Evolutionary conservation across 2,113 vertebrate species (phyloP).

Genomic region (Notarius quadriscutis): DNA sequence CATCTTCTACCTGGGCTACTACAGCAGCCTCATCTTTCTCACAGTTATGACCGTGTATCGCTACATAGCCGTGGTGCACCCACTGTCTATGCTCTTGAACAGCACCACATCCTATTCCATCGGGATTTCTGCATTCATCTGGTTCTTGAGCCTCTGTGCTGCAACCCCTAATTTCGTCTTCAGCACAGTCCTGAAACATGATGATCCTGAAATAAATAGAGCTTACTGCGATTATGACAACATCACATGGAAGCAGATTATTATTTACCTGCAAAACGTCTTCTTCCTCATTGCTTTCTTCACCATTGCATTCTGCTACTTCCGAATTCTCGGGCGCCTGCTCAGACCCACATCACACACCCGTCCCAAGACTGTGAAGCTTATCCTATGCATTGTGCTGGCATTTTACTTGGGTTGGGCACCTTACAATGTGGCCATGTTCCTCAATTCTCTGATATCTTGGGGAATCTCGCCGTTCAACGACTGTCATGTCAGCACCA

Average conservation of each 20-base stretch:
- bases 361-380: conserved; percentile 80
- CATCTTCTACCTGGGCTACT: conserved; percentile 83
- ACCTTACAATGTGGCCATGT: conserved; percentile 84
- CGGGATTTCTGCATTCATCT: conserved; percentile 68
- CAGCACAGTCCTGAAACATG: conserved; percentile 50
- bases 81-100: conserved; percentile 75
- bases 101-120: conserved; percentile 60
- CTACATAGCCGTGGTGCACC: conserved; percentile 80
- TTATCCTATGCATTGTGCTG: conserved; percentile 84
- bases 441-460: conserved; percentile 67
- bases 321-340: conserved; percentile 79
- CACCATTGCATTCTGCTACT: conserved; percentile 81
- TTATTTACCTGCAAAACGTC: conserved; percentile 77
- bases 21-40: conserved; percentile 84
- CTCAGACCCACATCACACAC: conserved; percentile 72
- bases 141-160: conserved; percentile 73
- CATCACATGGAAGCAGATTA: conserved; percentile 56
- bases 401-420: conserved; percentile 90
- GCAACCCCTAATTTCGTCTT: conserved; percentile 73
- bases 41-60: conserved; percentile 84
- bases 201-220: rapidly evolving
- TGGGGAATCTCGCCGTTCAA: not conserved
- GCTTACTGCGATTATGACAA: conserved; percentile 63
- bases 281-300: conserved; percentile 78
- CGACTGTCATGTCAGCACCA: conserved; percentile 56